Conservation (phyloP, 2,113 vertebrate genomes). For the Rhinoptilus africanus region DNA sequence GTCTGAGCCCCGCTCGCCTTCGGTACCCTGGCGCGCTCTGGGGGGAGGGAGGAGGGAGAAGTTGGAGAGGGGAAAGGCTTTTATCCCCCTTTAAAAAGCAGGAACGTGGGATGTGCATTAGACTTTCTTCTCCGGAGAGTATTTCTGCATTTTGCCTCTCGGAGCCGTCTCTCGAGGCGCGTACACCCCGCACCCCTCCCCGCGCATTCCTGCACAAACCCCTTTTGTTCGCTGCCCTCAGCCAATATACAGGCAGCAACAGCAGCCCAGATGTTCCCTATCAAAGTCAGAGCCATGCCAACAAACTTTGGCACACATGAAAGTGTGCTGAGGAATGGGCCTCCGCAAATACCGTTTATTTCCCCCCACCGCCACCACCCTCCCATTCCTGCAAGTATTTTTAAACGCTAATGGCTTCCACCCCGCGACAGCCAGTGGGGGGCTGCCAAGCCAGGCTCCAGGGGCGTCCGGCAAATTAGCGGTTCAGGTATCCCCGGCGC, state of each 20-base stretch:
- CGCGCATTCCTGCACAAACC: constrained; percentile 69
- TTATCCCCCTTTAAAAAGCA: not conserved
- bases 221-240: constrained; percentile 75
- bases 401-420: constrained; percentile 79
- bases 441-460: constrained; percentile 58
- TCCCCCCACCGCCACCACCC: not conserved
- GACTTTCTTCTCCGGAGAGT: not conserved
- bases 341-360: constrained; percentile 75
- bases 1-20: not conserved
- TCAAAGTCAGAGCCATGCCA: constrained; percentile 80
- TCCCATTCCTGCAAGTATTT: constrained; percentile 78
- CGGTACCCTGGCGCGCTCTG: not conserved
- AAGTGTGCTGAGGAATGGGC: constrained; percentile 76
- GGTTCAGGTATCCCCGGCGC: constrained; percentile 66
- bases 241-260: constrained; percentile 59
- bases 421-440: constrained; percentile 61
- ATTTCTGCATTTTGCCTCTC: not conserved
- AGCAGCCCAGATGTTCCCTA: constrained; percentile 85
- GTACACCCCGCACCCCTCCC: not conserved
- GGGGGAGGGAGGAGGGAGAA: not conserved
- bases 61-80: not conserved
- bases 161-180: not conserved
- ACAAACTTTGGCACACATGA: constrained; percentile 78
- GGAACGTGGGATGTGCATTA: constrained; percentile 43
- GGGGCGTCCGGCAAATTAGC: constrained; percentile 68